Percentiles rank a stretch among this genome's conserved stretches.
phyloP scores from a whole-genome alignment of 2,113 vertebrate genomes.

The Limanda limanda region DNA sequence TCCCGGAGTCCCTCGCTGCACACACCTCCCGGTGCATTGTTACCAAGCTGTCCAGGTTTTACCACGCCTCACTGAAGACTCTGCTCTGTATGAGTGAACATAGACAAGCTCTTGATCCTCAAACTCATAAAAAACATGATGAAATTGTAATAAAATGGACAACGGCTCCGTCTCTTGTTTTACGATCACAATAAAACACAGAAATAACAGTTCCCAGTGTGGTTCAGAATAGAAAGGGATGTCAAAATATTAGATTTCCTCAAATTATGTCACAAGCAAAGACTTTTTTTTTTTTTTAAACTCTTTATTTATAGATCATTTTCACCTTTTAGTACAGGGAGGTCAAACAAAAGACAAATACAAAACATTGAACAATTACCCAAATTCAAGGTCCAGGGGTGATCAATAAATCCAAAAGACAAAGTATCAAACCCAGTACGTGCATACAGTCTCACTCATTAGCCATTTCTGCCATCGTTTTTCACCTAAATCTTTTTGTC shows the following conservation, averaged over 20 bases:
- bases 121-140: slow-evolving; percentile 1
- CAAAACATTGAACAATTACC: no score
- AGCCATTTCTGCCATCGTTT: no score
- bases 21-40: slow-evolving; percentile 24
- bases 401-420: no score
- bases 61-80: background rate
- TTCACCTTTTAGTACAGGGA: no score
- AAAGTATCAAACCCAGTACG: no score
- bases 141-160: slow-evolving; percentile 5
- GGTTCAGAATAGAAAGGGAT: background rate
- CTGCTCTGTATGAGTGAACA: background rate
- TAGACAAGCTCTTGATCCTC: background rate
- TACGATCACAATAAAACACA: background rate
- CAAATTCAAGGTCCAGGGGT: no score
- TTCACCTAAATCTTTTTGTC: no score
- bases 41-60: background rate
- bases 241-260: background rate
- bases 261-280: background rate
- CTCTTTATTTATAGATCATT: no score
- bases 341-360: no score
- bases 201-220: background rate
- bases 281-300: no score
- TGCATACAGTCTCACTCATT: no score
- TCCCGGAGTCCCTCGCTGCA: slow-evolving; percentile 22
- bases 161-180: background rate